phyloP scores from a whole-genome alignment of 2,797 vertebrate species.

The Megalops cyprinoides region DNA sequence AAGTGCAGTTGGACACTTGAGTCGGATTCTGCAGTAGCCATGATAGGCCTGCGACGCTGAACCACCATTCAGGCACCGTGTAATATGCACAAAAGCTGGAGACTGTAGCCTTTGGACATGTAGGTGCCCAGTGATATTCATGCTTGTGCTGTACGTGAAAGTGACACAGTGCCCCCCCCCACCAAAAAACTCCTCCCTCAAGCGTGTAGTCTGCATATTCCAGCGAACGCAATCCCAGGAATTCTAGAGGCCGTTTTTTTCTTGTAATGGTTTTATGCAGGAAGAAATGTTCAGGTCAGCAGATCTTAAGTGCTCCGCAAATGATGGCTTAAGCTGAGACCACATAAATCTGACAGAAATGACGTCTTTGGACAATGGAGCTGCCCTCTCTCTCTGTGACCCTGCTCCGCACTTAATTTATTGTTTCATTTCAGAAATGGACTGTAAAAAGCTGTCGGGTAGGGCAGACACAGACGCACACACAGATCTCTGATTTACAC shows the following conservation, averaged over 20 bases:
- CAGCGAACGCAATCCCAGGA: constrained; percentile 37
- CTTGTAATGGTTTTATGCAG: constrained; percentile 68
- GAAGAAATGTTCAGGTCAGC: constrained; percentile 68
- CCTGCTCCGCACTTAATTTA: constrained; percentile 64
- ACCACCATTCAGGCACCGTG: not conserved
- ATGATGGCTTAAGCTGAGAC: constrained; percentile 76
- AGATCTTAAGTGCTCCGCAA: constrained; percentile 79
- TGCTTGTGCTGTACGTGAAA: not conserved
- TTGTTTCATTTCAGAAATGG: constrained; percentile 86
- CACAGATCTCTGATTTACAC: constrained; percentile 24
- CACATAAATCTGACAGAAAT: constrained; percentile 79
- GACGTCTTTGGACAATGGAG: constrained; percentile 75
- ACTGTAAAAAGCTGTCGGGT: constrained; percentile 80
- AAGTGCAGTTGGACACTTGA: not conserved
- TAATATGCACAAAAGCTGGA: not conserved
- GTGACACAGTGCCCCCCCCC: constrained; percentile 8
- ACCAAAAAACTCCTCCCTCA: constrained; percentile 32
- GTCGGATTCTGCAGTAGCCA: too few species aligned
- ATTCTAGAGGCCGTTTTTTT: constrained; percentile 72
- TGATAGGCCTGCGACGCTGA: not conserved
- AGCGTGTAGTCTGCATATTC: not conserved
- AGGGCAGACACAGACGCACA: constrained; percentile 27
- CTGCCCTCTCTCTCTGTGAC: not conserved
- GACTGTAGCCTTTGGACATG: not conserved
- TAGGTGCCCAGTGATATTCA: too few species aligned